Base-by-base conservation (phyloP, 2,888 invertebrate genomes). In the Eupithecia subumbrata region DNA sequence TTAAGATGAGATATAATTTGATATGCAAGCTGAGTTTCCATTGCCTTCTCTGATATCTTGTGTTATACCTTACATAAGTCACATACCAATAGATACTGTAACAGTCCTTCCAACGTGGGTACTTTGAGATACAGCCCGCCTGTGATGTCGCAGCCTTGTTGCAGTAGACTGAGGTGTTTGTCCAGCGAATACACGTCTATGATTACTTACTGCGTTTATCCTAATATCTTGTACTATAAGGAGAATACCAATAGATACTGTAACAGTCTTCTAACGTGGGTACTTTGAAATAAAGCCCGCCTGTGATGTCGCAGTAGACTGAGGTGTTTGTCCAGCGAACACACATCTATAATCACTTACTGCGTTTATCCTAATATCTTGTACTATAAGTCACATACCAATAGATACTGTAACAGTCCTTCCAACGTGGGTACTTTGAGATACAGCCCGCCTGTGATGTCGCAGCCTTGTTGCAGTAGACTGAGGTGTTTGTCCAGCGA, bases 81-180 rank as follows among this genome's bases (percentile, higher is more conserved):
- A 86, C 94, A 92, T 92, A 98, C 98, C 96, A 98, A 89, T 87
- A 98, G 94, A 92, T 98, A 98, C 86, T 98, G 98, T 67, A 98
- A 89, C 5, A 99, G 92, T 0, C 98, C 98, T 80, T 97, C 96
- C n/a, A 98, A 91, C 73, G 98, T 97, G 0, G 98, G 97, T 22
- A 99, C 96, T 88, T 97, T 97, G 2, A 99, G 95, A 89, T 99
- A 99, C 78, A 98, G 96, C 0, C 99, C 99, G 3, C 97, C 97
- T 0, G 99, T 99, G 83, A 99, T 98, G 92, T 99, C 99, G 91
- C 99, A 98, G 18, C 99, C 99, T 92, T 99, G 99, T 89, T 99
- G 99, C 71, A 99, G 95, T 34, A 99, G 92, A 81, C 98, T 98
- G 66, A 99, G 96, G 83, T 98, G 98, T 86, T 98, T 97, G 89